Evolutionary conservation across 2,888 invertebrate genomes (phyloP).

Genomic region (Aproaerema taeniolella): DNA sequence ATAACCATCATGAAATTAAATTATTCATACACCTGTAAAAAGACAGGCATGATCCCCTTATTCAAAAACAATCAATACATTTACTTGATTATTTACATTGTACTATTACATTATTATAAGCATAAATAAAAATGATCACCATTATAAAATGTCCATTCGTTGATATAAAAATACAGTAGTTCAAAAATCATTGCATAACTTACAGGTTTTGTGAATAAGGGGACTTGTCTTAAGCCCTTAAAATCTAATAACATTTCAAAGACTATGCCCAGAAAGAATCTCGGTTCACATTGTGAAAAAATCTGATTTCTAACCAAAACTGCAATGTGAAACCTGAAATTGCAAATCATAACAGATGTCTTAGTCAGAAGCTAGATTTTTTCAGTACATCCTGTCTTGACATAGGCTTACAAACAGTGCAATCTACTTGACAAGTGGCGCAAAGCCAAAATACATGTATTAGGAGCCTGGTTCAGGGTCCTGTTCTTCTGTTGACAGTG

Average conservation of each 20-base stretch:
- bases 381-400: background rate
- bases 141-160: slow-evolving; percentile 10
- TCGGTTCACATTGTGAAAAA: slow-evolving; percentile 6
- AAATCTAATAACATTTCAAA: slow-evolving; percentile 10
- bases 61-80: slow-evolving; percentile 41
- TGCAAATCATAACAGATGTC: background rate
- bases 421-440: slow-evolving; percentile 41
- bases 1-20: slow-evolving; percentile 23
- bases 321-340: background rate
- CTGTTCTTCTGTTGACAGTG: slow-evolving; percentile 60
- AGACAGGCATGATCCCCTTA: slow-evolving; percentile 37
- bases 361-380: background rate
- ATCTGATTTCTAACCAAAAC: background rate
- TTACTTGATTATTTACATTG: slow-evolving; percentile 59
- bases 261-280: slow-evolving; percentile 7
- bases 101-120: slow-evolving; percentile 39
- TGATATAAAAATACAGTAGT: slow-evolving; percentile 11
- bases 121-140: slow-evolving; percentile 10
- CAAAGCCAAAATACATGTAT: slow-evolving; percentile 48
- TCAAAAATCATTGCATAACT: slow-evolving; percentile 16
- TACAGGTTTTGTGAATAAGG: slow-evolving; percentile 44
- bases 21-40: slow-evolving; percentile 11
- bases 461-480: slow-evolving; percentile 65
- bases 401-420: slow-evolving; percentile 42
- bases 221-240: slow-evolving; percentile 24